A percentile compares a stretch with the other conserved stretches of the same genome.
Evolutionary conservation across 2,113 vertebrate species (phyloP).

Genomic region (Lichenostomus cassidix): DNA sequence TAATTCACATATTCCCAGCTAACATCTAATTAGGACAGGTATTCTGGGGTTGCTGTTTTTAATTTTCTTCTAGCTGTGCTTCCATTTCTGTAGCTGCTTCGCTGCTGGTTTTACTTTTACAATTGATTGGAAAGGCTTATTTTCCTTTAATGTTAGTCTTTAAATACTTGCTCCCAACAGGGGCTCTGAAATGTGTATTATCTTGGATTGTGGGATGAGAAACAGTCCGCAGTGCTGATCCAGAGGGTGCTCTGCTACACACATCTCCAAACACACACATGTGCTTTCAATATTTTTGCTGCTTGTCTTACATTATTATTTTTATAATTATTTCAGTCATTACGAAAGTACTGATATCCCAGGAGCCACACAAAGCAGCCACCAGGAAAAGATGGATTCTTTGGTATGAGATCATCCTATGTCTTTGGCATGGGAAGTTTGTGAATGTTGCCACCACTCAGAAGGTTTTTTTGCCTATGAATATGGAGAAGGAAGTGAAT

Average conservation of each 20-base stretch:
- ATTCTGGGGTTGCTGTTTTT: constrained; percentile 7
- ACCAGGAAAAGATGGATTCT: neutral
- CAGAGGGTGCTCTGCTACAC: neutral
- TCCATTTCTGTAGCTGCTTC: constrained; percentile 18
- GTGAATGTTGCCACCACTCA: neutral
- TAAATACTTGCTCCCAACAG: neutral
- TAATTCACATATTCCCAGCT: neutral
- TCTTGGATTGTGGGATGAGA: neutral
- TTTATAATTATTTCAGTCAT: neutral
- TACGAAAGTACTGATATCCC: neutral
- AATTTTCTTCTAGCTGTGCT: constrained; percentile 32
- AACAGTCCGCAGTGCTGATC: neutral
- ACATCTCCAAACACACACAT: neutral
- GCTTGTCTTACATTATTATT: neutral
- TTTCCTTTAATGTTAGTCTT: constrained; percentile 20
- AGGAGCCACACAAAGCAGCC: neutral
- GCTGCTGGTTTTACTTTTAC: constrained; percentile 22
- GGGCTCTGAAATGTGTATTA: neutral
- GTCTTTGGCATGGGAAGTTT: neutral
- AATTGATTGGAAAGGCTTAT: constrained; percentile 30
- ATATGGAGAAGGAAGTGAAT: neutral
- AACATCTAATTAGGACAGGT: constrained; percentile 13
- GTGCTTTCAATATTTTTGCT: neutral
- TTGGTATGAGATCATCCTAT: neutral
- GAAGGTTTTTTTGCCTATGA: neutral